Evolutionary conservation across 2,888 invertebrate genomes (phyloP).

Genomic region (Ceraclea dissimilis): DNA sequence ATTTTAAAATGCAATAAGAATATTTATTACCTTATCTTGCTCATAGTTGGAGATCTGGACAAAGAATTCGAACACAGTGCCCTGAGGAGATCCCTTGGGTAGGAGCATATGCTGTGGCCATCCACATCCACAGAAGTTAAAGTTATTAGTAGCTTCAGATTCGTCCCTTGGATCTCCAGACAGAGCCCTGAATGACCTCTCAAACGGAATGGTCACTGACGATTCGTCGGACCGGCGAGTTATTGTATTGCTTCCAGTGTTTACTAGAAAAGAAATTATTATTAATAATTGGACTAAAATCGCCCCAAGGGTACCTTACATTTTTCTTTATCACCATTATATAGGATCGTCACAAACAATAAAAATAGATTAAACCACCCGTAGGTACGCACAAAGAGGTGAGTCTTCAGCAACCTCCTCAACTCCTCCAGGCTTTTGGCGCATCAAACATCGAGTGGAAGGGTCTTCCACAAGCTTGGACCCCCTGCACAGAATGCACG

Average conservation of each 20-base stretch:
- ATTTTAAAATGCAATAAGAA: too few relatives aligned
- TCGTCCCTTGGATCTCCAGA: conserved; percentile 28
- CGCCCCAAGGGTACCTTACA: too few relatives aligned
- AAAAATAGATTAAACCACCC: too few relatives aligned
- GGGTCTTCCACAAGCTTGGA: too few relatives aligned
- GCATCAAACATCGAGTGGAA: too few relatives aligned
- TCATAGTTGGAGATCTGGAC: conserved; percentile 52
- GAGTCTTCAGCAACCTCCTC: too few relatives aligned
- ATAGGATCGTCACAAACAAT: too few relatives aligned
- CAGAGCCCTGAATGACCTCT: conserved; percentile 49
- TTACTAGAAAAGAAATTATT: conserved; percentile 3
- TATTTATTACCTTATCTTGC: conserved; percentile 45
- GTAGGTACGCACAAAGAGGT: too few relatives aligned
- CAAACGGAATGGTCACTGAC: conserved; percentile 54
- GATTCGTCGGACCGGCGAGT: conserved; percentile 47
- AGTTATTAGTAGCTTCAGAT: conserved; percentile 30
- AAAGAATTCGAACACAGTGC: conserved; percentile 47
- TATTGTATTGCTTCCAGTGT: conserved; percentile 44
- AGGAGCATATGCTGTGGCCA: conserved; percentile 56
- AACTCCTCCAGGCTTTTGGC: too few relatives aligned
- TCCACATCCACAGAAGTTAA: conserved; percentile 58
- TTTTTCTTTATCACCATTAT: too few relatives aligned
- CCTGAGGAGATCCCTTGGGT: conserved; percentile 48
- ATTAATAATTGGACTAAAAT: too few relatives aligned
- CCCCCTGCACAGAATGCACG: too few relatives aligned